Conservation (phyloP, 2,113 vertebrate genomes). For the Balaeniceps rex region DNA sequence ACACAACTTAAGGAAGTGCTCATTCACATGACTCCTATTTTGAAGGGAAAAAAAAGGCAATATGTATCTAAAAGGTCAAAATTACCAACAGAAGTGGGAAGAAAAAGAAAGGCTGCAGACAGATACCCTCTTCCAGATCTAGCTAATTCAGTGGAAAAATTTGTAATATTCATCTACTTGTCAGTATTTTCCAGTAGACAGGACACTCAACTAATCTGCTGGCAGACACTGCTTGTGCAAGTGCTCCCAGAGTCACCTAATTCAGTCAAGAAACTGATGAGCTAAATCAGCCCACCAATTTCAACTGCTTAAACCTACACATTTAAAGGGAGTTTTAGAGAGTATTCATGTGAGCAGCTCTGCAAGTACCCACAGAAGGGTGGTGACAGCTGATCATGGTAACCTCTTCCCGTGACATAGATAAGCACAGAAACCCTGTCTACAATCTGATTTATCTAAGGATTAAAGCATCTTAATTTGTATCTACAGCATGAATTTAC, state of each 20-base stretch:
- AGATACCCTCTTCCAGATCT: neutral
- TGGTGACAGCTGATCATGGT: neutral
- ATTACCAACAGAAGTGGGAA: neutral
- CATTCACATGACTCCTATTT: neutral
- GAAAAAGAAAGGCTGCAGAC: neutral
- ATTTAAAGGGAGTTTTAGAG: neutral
- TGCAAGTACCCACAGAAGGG: neutral
- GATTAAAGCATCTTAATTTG: neutral
- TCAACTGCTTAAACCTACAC: neutral
- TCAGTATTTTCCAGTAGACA: neutral
- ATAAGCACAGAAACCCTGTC: neutral
- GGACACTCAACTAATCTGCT: neutral
- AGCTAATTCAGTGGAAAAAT: neutral
- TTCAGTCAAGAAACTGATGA: neutral
- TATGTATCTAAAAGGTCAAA: neutral
- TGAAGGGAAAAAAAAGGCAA: neutral
- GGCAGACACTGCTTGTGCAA: neutral
- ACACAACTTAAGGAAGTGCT: neutral
- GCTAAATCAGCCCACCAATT: neutral
- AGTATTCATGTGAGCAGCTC: neutral
- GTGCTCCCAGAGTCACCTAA: neutral
- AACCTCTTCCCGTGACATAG: neutral
- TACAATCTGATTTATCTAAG: neutral
- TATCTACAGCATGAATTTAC: neutral
- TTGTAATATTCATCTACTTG: neutral